Base-by-base conservation (phyloP, 2,113 vertebrate species). In the Choloepus hoffmanni region DNA sequence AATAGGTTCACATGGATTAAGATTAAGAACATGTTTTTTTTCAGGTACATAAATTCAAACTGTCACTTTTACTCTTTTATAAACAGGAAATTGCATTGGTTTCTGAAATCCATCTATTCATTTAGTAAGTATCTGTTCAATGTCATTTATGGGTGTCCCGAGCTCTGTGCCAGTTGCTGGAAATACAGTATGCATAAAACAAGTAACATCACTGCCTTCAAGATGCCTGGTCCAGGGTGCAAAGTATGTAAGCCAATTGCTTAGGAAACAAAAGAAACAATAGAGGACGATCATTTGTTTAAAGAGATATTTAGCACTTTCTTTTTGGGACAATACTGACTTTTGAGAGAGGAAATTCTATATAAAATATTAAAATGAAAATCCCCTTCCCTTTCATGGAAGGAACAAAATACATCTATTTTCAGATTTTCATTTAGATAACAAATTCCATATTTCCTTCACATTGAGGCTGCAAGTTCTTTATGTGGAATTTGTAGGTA, bases 121-220 rank as follows among this genome's bases (percentile, higher is more conserved):
- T n/a, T 36, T 13, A 19, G 60, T 23, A 30, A 2, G 24, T 23
- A n/a, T 40, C 60, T 21, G 33, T 18, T 85, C 16, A 36, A 19
- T 30, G 0, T 13, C 12, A 0, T 53, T 7, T 7, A 6, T 24
- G 45, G 50, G 1, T 1, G 0, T 9, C 15, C n/a, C 4, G 11
- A 45, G 62, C 21, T 45, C 2, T 11, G 21, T 30, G 2, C 11
- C 30, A 18, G 70, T 21, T 26, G n/a, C 43, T 26, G 26, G n/a
- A 58, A 68, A 53, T 3, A 48, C 1, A 3, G 26, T 60, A 21
- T 45, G 78, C 58, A 68, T 12, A 19, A 24, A 58, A 48, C 1
- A 45, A 33, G 13, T 12, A 9, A 1, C 1, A 5, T 11, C 0
- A 60, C 26, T 43, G 15, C 72, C 26, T 55, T 78, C 40, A 40